Conservation (phyloP, 2,113 vertebrate genomes). For the Pseudorhombus dupliciocellatus region DNA sequence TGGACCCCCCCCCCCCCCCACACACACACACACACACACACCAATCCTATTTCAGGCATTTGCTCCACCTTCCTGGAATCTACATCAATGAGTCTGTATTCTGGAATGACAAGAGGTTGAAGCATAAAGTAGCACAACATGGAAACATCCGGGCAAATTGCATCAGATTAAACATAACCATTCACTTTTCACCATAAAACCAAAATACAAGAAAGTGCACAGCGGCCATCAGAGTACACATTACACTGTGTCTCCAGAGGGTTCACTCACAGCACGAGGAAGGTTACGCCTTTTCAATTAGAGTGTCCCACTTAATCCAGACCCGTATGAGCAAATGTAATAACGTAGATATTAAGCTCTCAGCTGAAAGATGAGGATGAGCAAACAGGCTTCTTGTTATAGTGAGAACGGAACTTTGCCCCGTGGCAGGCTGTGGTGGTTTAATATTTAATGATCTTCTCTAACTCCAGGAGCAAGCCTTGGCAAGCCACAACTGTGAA, state of each 20-base stretch:
- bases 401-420: conserved; percentile 45
- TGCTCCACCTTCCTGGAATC: too few relatives aligned
- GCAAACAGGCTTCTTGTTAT: conserved; percentile 63
- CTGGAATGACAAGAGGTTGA: neutral
- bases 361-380: conserved; percentile 39
- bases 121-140: neutral
- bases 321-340: conserved; percentile 47
- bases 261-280: conserved; percentile 17
- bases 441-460: conserved; percentile 70
- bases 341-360: conserved; percentile 42
- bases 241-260: conserved; percentile 5
- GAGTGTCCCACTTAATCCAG: conserved; percentile 44
- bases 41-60: too few relatives aligned
- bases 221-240: neutral
- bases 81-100: too few relatives aligned
- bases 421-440: conserved; percentile 37
- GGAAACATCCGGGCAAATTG: neutral
- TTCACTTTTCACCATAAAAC: neutral
- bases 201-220: neutral
- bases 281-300: conserved; percentile 47
- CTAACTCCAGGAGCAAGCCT: conserved; percentile 51
- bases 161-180: neutral
- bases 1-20: too few relatives aligned
- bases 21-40: too few relatives aligned
- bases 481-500: conserved; percentile 30